These are phyloP conservation scores for Pteromalus puparum DNA, from an alignment of 1,140 invertebrate genomes.

Conservation along the genomic window DNA sequence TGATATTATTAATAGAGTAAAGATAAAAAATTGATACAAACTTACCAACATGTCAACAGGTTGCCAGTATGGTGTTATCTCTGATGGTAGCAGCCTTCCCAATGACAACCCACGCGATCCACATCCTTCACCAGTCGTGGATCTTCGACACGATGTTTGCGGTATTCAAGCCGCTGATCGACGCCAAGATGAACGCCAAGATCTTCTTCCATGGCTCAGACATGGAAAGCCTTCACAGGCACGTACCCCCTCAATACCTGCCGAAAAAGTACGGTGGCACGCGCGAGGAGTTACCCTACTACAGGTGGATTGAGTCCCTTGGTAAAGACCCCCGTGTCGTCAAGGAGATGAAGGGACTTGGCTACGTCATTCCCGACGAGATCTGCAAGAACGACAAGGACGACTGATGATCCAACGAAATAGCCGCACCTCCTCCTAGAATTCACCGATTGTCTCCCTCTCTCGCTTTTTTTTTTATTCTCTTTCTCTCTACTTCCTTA, in stretches of 20 bases:
- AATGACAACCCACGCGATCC: conserved; percentile 83
- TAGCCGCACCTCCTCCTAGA: too few species aligned
- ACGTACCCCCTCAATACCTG: conserved; percentile 82
- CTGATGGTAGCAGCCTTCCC: conserved; percentile 82
- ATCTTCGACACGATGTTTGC: conserved; percentile 86
- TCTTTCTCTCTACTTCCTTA: background rate
- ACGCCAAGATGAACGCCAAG: conserved; percentile 80
- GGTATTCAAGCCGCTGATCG: conserved; percentile 86
- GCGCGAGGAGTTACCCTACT: conserved; percentile 83
- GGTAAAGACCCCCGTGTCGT: conserved; percentile 77
- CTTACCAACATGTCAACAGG: conserved; percentile 52
- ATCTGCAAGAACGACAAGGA: conserved; percentile 19
- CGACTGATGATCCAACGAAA: conserved; percentile 1
- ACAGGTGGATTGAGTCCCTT: conserved; percentile 83
- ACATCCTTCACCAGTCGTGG: conserved; percentile 88
- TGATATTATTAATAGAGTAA: background rate
- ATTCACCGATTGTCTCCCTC: too few species aligned
- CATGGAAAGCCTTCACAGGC: conserved; percentile 84
- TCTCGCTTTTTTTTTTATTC: background rate
- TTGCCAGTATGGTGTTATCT: conserved; percentile 70
- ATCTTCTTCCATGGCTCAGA: conserved; percentile 87
- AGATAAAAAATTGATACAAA: too few species aligned
- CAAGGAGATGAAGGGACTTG: conserved; percentile 80
- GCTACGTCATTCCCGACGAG: conserved; percentile 76
- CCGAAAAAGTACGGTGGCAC: conserved; percentile 83